phyloP scores from a whole-genome alignment of 2,113 vertebrate species.

The Tenebrosternarchus preto region DNA sequence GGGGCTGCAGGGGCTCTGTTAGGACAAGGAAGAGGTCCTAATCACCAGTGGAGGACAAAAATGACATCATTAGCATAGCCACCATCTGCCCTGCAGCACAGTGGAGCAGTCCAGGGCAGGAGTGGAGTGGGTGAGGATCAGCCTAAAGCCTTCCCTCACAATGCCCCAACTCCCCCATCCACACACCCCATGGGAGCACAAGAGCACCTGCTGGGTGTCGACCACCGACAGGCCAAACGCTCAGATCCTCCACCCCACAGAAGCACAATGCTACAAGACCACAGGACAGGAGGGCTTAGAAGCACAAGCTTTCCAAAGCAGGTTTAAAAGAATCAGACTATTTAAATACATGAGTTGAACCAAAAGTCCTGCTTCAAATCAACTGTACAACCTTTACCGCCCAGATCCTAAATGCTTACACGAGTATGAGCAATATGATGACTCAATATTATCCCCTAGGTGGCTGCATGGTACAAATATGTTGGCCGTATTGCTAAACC shows the following conservation, averaged over 20 bases:
- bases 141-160: slow-evolving; percentile 6
- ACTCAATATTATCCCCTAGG: background rate
- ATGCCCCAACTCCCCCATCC: slow-evolving; percentile 1
- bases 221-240: background rate
- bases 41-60: slow-evolving; percentile 53
- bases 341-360: no score
- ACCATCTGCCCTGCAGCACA: slow-evolving; percentile 54
- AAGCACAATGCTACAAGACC: background rate
- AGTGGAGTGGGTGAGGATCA: background rate
- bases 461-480: background rate
- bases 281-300: no score
- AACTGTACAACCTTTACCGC: background rate
- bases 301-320: no score
- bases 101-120: background rate
- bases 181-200: background rate
- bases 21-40: slow-evolving; percentile 33
- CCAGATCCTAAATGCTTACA: background rate
- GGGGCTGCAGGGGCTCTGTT: background rate
- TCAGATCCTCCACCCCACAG: background rate
- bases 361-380: no score
- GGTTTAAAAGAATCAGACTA: background rate
- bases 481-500: background rate
- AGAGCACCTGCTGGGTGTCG: background rate
- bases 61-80: slow-evolving; percentile 55
- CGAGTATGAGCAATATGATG: background rate